These are phyloP conservation scores for Sorex maritimensis DNA, from an alignment of 2,797 vertebrate genomes.

Conservation along the genomic window DNA sequence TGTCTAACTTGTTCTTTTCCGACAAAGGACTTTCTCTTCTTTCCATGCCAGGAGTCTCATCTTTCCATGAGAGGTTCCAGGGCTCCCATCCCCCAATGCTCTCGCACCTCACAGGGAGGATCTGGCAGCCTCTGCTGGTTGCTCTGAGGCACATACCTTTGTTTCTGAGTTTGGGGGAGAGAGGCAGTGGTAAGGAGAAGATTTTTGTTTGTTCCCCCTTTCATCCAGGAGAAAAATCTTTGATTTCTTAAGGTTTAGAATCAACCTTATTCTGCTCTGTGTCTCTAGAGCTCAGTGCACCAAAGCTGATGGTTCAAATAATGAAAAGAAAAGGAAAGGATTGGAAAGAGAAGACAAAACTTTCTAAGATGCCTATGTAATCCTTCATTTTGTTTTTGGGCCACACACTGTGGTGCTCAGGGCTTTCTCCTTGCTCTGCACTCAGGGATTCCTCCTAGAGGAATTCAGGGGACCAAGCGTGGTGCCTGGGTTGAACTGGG, in stretches of 20 bases:
- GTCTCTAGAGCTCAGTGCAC: not conserved
- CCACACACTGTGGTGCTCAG: no score
- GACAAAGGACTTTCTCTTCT: constrained; percentile 34
- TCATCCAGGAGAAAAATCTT: not conserved
- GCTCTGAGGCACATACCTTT: not conserved
- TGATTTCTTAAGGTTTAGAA: not conserved
- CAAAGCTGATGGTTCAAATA: no score
- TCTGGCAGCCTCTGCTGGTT: not conserved
- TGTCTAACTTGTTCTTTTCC: not conserved
- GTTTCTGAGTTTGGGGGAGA: not conserved
- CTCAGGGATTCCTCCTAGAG: no score
- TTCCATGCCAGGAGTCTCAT: constrained; percentile 32
- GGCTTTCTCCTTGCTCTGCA: no score
- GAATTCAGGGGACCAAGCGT: no score
- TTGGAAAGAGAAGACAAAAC: not conserved
- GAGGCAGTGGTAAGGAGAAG: not conserved
- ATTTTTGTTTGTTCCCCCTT: not conserved
- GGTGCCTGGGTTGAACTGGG: not conserved
- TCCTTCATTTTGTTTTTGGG: no score
- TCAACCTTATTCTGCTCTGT: not conserved
- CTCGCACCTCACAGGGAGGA: not conserved
- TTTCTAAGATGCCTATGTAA: not conserved
- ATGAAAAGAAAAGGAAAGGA: not conserved
- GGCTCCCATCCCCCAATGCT: not conserved
- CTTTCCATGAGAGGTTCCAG: constrained; percentile 33